Base-by-base conservation (phyloP, 2,888 invertebrate species). In the Noctua fimbriata region DNA sequence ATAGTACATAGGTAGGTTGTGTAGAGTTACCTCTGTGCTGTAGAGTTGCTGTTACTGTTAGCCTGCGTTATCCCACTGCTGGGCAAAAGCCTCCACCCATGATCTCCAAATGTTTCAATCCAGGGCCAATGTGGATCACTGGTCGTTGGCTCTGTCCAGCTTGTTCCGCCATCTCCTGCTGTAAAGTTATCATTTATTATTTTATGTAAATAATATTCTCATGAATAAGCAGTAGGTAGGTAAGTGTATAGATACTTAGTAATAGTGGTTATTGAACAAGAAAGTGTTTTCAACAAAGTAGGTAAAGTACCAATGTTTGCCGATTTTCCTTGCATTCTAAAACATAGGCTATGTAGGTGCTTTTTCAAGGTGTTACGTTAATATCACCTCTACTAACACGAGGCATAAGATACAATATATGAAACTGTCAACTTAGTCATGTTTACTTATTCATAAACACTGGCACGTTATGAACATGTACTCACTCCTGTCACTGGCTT, bases 371-470 rank as follows among this genome's bases (percentile, higher is more conserved):
- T 81, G 52, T 21, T 47, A 47, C 28, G 36, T 18, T 24, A 36
- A 24, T 73, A 60, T 47, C 36, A 63, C 63, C 41, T n/a, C 47
- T 76, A 12, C 28, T n/a, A 28, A 69, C 69, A 18, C 32, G 49
- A 49, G 47, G 47, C 21, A n/a, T 32, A 58, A 7, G 18, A 21
- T 69, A 78, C 55, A 63, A 55, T 73, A 52, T 83, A 58, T 55
- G 32, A 52, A 79, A 58, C 36, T 69, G 82, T 41, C 82, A 81
- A 67, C 60, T 72, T 52, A 65, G 60, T 58, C n/a, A 41, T 47
- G 69, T 65, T 85, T 76, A 85, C 69, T 76, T 58, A 85, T 72
- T 85, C 67, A 73, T 84, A 81, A 81, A 81, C 52, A 78, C 73
- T 69, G 63, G 69, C 63, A 52, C 66, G 82, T 80, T 86, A 75